phyloP scores from a whole-genome alignment of 2,797 vertebrate genomes.

The Cetoscarus ocellatus region DNA sequence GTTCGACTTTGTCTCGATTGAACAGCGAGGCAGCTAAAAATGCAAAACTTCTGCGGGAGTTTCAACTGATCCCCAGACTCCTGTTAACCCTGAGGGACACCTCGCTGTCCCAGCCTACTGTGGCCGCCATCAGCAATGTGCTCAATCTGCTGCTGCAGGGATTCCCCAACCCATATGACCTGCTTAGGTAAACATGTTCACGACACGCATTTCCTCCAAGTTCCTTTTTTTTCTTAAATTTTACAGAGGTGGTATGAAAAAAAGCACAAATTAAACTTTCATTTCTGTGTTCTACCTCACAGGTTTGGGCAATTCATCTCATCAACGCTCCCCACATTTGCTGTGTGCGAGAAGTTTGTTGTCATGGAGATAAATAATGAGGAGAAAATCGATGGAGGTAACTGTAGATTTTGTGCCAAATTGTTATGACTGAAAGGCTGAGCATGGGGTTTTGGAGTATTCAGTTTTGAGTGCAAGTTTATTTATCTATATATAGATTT shows the following conservation, averaged over 20 bases:
- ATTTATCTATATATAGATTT: too few relatives aligned
- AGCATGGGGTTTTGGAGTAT: too few relatives aligned
- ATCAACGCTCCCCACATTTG: conserved; percentile 96
- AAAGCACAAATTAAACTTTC: neutral
- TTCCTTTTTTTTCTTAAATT: neutral
- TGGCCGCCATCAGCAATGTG: conserved; percentile 93
- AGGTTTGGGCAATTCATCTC: conserved; percentile 99
- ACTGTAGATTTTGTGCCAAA: conserved; percentile 19
- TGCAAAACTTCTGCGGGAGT: conserved; percentile 94
- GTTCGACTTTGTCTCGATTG: rapidly evolving
- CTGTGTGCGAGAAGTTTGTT: conserved; percentile 98
- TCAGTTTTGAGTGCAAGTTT: too few relatives aligned
- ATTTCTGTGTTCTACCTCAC: conserved; percentile 13
- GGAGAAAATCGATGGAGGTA: conserved; percentile 94
- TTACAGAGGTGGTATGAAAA: neutral
- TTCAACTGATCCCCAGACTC: conserved; percentile 94
- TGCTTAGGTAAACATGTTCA: conserved; percentile 89
- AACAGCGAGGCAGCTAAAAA: conserved; percentile 96
- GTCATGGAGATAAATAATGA: conserved; percentile 96
- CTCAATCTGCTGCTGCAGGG: conserved; percentile 96
- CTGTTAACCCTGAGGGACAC: conserved; percentile 94
- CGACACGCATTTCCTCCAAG: neutral
- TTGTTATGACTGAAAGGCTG: neutral
- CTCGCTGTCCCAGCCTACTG: conserved; percentile 95
- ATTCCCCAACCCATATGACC: conserved; percentile 93